These are phyloP conservation scores for Crotalus tigris DNA, from an alignment of 2,113 vertebrate genomes.

Conservation along the genomic window DNA sequence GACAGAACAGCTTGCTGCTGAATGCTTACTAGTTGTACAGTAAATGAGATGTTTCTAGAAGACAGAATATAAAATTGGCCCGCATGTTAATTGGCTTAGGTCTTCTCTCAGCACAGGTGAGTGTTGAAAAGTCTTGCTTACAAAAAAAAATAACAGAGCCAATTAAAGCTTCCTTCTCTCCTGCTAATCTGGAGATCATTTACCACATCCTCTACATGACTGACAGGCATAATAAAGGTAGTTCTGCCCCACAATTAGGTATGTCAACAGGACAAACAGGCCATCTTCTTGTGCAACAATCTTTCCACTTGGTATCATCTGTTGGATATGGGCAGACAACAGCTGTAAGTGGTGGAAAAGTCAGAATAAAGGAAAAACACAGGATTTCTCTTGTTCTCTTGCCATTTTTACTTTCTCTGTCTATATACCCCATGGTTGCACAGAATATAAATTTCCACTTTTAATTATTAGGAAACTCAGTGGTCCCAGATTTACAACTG, in stretches of 20 bases:
- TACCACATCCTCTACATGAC: conserved; percentile 38
- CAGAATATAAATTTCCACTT: background rate
- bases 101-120: conserved; percentile 11
- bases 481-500: background rate
- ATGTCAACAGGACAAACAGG: conserved; percentile 51
- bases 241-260: conserved; percentile 44
- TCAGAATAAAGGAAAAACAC: conserved; percentile 16
- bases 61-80: accelerated
- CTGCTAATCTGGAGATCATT: conserved; percentile 34
- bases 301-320: conserved; percentile 40
- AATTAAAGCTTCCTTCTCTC: conserved; percentile 41
- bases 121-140: conserved; percentile 22
- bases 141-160: conserved; percentile 35
- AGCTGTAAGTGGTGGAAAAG: conserved; percentile 17
- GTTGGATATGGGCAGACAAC: conserved; percentile 25
- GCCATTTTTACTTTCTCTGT: conserved; percentile 22
- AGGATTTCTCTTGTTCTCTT: conserved; percentile 1
- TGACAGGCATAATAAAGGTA: conserved; percentile 61
- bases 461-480: background rate
- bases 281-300: conserved; percentile 29
- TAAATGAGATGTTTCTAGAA: background rate
- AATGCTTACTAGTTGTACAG: background rate
- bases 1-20: background rate
- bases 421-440: background rate
- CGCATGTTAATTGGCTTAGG: background rate